phyloP scores from a whole-genome alignment of 1,140 invertebrate genomes.

The Conus ventricosus region DNA sequence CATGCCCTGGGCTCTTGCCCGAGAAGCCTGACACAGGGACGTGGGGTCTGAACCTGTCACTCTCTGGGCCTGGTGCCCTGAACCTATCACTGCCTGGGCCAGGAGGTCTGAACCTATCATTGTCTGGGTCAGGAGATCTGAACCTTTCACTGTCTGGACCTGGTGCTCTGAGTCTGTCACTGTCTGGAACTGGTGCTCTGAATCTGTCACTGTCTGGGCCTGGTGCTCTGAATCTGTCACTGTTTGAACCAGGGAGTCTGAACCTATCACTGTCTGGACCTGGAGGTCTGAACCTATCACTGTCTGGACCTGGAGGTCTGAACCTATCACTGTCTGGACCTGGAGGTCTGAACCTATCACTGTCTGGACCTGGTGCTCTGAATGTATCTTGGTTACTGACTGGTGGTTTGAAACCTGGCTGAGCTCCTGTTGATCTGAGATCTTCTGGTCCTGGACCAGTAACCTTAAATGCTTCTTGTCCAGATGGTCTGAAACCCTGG shows the following conservation, averaged over 20 bases:
- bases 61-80: background rate
- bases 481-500: background rate
- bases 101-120: background rate
- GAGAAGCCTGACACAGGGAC: background rate
- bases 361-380: background rate
- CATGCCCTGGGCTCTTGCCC: background rate
- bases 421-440: background rate
- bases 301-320: too few relatives aligned
- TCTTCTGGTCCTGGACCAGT: background rate
- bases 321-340: too few relatives aligned
- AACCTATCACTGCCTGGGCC: background rate
- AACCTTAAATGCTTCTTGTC: background rate
- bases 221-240: background rate
- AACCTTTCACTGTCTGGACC: background rate
- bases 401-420: background rate
- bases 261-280: background rate
- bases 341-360: too few relatives aligned
- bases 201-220: background rate
- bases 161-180: too few relatives aligned
- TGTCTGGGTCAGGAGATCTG: background rate
- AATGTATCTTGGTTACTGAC: background rate
- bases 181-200: too few relatives aligned
- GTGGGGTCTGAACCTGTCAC: background rate
- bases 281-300: too few relatives aligned
- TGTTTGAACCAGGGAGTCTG: background rate